phyloP scores from a whole-genome alignment of 2,113 vertebrate genomes.

The Pelobates fuscus region DNA sequence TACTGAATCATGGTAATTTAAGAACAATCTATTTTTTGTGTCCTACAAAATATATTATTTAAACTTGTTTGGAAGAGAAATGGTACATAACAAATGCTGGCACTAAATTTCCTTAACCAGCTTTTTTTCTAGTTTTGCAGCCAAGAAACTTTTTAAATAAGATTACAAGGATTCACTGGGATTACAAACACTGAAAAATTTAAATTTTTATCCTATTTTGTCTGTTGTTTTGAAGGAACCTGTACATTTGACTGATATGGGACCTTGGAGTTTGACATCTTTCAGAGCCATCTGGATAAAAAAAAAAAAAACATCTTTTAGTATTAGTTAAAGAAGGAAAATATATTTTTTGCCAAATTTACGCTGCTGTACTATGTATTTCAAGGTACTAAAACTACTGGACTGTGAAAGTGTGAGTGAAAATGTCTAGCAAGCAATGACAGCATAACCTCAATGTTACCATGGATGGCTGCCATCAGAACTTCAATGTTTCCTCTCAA shows the following conservation, averaged over 20 bases:
- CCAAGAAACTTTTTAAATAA: constrained; percentile 1
- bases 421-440: constrained; percentile 12
- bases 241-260: background rate
- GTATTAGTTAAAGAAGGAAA: constrained; percentile 9
- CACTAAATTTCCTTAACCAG: too few species aligned
- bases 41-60: too few species aligned
- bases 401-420: constrained; percentile 20
- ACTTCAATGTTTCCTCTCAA: constrained; percentile 15
- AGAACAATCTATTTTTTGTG: too few species aligned
- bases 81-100: too few species aligned
- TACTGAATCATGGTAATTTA: too few species aligned
- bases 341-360: constrained; percentile 24
- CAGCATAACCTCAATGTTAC: constrained; percentile 36
- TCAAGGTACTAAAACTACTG: constrained; percentile 15
- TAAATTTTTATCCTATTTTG: background rate
- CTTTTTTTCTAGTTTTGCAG: too few species aligned
- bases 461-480: constrained; percentile 7
- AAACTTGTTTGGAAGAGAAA: too few species aligned
- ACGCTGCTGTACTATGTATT: constrained; percentile 11
- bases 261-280: background rate
- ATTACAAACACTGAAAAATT: background rate
- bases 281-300: background rate
- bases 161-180: background rate
- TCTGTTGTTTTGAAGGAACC: background rate
- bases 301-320: background rate